Evolutionary conservation across 2,797 vertebrate species (phyloP), one percentile per base, ranked within the genome.

Genomic region (Cryptoprocta ferox): DNA sequence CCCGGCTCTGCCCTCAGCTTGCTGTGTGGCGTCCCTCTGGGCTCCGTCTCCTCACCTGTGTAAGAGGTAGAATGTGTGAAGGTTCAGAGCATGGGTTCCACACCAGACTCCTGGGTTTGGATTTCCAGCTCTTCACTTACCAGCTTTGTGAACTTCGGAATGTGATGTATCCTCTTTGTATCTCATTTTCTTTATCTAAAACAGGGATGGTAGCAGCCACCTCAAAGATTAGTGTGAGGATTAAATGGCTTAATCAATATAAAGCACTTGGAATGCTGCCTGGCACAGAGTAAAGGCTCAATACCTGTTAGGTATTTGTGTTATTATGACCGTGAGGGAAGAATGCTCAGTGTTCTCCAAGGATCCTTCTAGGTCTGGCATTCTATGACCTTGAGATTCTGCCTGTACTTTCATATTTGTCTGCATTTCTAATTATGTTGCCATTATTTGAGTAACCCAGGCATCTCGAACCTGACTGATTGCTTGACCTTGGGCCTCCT

Each of bases 61-160:
- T 35, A 13, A 61, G 24, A 28, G 0, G 8, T 1, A 4, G 21
- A 48, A n/a, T 3, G 35, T 0, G 0, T 3, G 7, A 45, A 7
- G 14, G 3, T 35, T 61, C 45, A 39, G 35, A 61, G 66, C 14
- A 3, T 11, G 35, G 68, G 24, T 37, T 32, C 83, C n/a, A 28
- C 66, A 45, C 50, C 66, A 35, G 53, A 71, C 28, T 28, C 35
- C 12, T 15, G 3, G 2, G 42, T 76, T 50, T 78, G 2, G 21
- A 48, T 50, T 63, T 32, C 83, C 87, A 19, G 82, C n/a, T 15
- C 30, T 2, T 71, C 26, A 11, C 53, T 66, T 19, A 35, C 39
- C 21, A 19, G 59, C 48, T 81, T 21, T 19, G 30, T 50, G 80
- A 90, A 45, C 59, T 32, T 37, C 35, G 53, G 37, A 11, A 15